These are phyloP conservation scores for Leptopilina clavipes DNA, from an alignment of 1,140 invertebrate genomes.

Conservation along the genomic window DNA sequence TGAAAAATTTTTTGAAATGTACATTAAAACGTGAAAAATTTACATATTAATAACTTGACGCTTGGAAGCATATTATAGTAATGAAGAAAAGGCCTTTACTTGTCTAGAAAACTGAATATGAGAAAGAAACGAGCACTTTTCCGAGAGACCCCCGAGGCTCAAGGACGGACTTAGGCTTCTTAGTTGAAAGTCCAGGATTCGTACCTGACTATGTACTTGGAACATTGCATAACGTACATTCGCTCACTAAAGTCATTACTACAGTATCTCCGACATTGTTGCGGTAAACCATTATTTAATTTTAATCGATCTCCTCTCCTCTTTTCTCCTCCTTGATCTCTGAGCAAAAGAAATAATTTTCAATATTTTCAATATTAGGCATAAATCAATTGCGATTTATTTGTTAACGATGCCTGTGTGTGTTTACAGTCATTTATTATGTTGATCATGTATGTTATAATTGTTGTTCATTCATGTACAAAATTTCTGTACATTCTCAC, in stretches of 20 bases:
- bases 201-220: conserved; percentile 49
- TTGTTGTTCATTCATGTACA: too few relatives aligned
- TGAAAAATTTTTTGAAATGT: not conserved
- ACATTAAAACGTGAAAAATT: conserved; percentile 23
- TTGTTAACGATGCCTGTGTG: too few relatives aligned
- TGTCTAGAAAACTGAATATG: conserved; percentile 17
- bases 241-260: conserved; percentile 51
- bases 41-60: conserved; percentile 17
- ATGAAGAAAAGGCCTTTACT: conserved; percentile 19
- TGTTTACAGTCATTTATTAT: too few relatives aligned
- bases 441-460: too few relatives aligned
- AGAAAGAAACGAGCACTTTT: conserved; percentile 40
- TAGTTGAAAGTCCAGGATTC: conserved; percentile 48
- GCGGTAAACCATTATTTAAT: conserved; percentile 56
- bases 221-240: conserved; percentile 55
- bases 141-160: conserved; percentile 41
- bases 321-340: not conserved
- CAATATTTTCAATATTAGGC: too few relatives aligned
- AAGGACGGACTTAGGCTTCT: conserved; percentile 51
- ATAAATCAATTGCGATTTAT: too few relatives aligned
- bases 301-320: conserved; percentile 48
- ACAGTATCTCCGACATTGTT: conserved; percentile 53
- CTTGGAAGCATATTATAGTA: not conserved
- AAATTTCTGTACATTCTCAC: too few relatives aligned
- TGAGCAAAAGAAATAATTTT: not conserved